A percentile compares a stretch with the other conserved stretches of the same genome.
phyloP scores from a whole-genome alignment of 2,888 invertebrate species.

The Melinaea marsaeus region DNA sequence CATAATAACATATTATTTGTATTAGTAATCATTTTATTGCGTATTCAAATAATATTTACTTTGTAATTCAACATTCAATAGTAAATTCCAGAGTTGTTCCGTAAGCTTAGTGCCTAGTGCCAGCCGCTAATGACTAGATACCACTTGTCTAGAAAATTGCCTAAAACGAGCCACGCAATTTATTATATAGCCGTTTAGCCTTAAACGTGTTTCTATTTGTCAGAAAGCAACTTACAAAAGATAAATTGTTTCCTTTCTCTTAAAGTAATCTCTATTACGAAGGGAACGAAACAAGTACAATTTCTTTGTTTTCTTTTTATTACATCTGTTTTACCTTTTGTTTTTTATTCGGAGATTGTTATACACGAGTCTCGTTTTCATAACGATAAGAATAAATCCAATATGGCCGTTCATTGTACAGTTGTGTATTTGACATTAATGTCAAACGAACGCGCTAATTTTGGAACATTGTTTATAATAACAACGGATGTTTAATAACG shows the following conservation, averaged over 20 bases:
- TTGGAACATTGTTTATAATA: constrained; percentile 67
- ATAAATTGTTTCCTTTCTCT: constrained; percentile 24
- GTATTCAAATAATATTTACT: neutral
- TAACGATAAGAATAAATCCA: neutral
- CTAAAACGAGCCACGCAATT: constrained; percentile 23
- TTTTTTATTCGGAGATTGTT: too few species aligned
- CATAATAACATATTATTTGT: too few species aligned
- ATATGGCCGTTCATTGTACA: constrained; percentile 27
- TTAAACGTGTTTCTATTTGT: constrained; percentile 23
- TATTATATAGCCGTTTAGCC: constrained; percentile 22
- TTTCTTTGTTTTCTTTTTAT: too few species aligned
- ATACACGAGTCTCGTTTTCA: too few species aligned
- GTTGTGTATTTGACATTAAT: constrained; percentile 56
- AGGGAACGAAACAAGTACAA: neutral
- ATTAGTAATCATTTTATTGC: too few species aligned
- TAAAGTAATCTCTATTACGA: neutral
- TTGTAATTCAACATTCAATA: neutral
- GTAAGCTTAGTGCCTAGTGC: constrained; percentile 20
- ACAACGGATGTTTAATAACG: constrained; percentile 61
- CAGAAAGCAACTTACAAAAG: constrained; percentile 26
- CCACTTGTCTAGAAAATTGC: constrained; percentile 25
- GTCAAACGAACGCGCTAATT: constrained; percentile 63
- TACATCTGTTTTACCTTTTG: too few species aligned
- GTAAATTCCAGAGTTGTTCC: constrained; percentile 17
- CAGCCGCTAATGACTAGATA: constrained; percentile 24